Evolutionary conservation across 2,797 vertebrate species (phyloP).

Genomic region (Oceanodroma leucorhoa): DNA sequence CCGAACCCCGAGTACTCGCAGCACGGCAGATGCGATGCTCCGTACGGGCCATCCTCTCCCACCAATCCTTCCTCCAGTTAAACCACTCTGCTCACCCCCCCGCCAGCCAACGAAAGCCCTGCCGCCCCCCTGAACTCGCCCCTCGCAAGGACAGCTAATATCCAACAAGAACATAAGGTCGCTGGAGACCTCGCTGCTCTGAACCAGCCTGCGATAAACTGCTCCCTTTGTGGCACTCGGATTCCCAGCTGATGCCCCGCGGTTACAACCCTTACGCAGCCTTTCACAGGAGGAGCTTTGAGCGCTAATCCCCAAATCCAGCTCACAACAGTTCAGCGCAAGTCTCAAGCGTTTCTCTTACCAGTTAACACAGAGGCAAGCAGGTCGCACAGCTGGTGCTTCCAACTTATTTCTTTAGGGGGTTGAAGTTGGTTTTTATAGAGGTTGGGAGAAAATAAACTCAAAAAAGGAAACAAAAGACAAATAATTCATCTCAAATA

Average conservation of each 20-base stretch:
- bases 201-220: background rate
- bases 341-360: background rate
- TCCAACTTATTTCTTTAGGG: background rate
- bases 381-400: background rate
- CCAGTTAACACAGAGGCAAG: background rate
- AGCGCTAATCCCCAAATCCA: background rate
- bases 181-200: background rate
- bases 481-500: background rate
- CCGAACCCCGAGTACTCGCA: background rate
- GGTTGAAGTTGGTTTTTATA: background rate
- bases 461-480: background rate
- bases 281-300: background rate
- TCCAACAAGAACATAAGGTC: background rate
- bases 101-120: background rate
- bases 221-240: background rate
- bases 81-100: background rate
- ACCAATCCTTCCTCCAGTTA: background rate
- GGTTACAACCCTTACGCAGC: accelerated
- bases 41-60: background rate
- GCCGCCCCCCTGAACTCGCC: background rate
- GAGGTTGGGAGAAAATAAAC: background rate
- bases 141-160: background rate
- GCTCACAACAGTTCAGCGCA: background rate
- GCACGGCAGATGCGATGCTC: background rate
- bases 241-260: background rate